Conservation (phyloP, 1,140 invertebrate species). For the Drosophila repleta region DNA sequence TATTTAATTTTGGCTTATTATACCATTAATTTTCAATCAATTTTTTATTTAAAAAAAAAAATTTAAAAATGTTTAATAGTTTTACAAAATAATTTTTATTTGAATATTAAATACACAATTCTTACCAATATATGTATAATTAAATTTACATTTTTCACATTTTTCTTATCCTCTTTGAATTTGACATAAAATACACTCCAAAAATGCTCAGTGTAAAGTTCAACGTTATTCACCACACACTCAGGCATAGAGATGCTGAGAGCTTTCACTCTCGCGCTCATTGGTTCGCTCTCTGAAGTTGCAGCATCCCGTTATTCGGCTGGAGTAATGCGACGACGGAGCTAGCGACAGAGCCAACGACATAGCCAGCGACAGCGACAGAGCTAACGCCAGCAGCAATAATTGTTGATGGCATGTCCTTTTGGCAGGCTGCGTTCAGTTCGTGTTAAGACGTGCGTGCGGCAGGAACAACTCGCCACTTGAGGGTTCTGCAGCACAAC, state of each 20-base stretch:
- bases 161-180: no score
- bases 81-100: no score
- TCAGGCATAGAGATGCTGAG: slow-evolving; percentile 4
- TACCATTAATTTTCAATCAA: no score
- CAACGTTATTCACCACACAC: slow-evolving; percentile 52
- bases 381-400: slow-evolving; percentile 17
- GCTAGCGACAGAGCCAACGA: neutral
- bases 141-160: neutral
- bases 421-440: slow-evolving; percentile 73
- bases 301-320: slow-evolving; percentile 58
- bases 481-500: slow-evolving; percentile 13
- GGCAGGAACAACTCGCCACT: slow-evolving; percentile 57
- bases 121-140: no score
- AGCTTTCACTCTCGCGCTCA: slow-evolving; percentile 50
- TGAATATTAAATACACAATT: no score
- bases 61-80: neutral
- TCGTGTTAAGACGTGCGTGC: slow-evolving; percentile 76
- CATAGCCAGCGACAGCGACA: neutral
- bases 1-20: no score
- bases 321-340: slow-evolving; percentile 37
- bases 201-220: slow-evolving; percentile 37
- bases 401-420: slow-evolving; percentile 58
- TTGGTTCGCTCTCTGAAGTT: slow-evolving; percentile 43
- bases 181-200: neutral
- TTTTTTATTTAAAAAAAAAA: neutral